Percentiles rank a stretch among this genome's conserved stretches.
Evolutionary conservation across 2,113 vertebrate genomes (phyloP).

Genomic region (Chinchilla lanigera): DNA sequence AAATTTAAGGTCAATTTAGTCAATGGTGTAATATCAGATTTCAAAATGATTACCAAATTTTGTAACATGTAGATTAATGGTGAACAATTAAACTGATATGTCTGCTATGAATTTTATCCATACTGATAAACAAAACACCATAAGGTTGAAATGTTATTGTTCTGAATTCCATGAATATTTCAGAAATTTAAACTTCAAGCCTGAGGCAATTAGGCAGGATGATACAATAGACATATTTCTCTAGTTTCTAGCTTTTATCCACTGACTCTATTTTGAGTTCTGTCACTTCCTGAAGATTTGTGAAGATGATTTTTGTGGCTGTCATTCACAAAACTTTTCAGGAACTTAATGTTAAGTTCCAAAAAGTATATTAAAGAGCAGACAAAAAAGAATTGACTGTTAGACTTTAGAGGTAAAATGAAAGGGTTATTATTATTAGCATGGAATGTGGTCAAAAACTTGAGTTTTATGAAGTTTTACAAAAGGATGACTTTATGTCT

Average conservation of each 20-base stretch:
- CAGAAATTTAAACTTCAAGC: constrained; percentile 18
- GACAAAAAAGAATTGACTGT: constrained; percentile 23
- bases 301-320: constrained; percentile 34
- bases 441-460: not conserved
- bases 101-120: constrained; percentile 31
- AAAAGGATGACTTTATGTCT: not conserved
- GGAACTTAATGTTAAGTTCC: not conserved
- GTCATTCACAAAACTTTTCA: constrained; percentile 13
- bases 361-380: constrained; percentile 46
- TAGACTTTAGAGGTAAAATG: not conserved
- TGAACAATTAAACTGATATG: constrained; percentile 6
- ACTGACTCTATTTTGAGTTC: constrained; percentile 38
- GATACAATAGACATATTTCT: not conserved
- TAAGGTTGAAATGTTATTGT: constrained; percentile 28
- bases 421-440: constrained; percentile 27
- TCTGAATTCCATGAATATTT: not conserved
- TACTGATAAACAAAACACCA: not conserved
- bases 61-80: not conserved
- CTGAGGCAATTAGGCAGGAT: constrained; percentile 2
- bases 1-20: constrained; percentile 47
- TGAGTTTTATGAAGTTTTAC: not conserved
- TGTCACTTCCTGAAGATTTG: not conserved
- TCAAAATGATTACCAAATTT: constrained; percentile 56
- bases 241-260: not conserved
- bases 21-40: constrained; percentile 42